A percentile compares a stretch with the other conserved stretches of the same genome.
These are phyloP conservation scores for Intellagama lesueurii DNA, from an alignment of 2,797 vertebrate species.

Conservation along the genomic window DNA sequence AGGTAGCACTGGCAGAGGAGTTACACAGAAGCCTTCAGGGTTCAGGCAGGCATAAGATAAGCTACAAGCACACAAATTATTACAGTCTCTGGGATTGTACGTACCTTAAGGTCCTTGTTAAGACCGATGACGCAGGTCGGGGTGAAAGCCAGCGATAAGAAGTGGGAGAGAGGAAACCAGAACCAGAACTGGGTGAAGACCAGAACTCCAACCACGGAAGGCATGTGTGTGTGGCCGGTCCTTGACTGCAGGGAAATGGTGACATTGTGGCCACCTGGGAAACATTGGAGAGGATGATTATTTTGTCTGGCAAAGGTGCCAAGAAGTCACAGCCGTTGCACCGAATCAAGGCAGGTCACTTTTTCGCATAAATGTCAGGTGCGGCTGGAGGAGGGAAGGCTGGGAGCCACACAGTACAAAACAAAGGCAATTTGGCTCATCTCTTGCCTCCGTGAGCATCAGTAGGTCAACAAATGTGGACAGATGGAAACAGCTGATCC, in stretches of 20 bases:
- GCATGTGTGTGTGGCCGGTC: conserved; percentile 99
- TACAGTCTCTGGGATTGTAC: background rate
- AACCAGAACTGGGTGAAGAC: conserved; percentile 99
- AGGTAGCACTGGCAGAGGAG: background rate
- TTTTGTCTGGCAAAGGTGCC: too few relatives aligned
- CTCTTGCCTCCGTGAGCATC: background rate
- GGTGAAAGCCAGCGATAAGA: conserved; percentile 94
- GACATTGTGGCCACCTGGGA: conserved; percentile 93
- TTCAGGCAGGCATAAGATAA: background rate
- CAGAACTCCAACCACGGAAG: conserved; percentile 94
- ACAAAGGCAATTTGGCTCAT: background rate
- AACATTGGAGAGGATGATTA: background rate
- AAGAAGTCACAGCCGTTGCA: background rate
- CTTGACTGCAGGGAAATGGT: conserved; percentile 98
- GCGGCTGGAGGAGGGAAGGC: background rate
- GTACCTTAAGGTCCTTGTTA: conserved; percentile 99
- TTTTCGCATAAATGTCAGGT: background rate
- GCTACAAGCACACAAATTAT: background rate
- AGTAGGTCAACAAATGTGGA: background rate
- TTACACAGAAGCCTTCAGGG: too few relatives aligned
- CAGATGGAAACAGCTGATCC: too few relatives aligned
- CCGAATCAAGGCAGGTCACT: background rate
- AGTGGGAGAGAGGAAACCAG: conserved; percentile 98
- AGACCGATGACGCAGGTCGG: conserved; percentile 98
- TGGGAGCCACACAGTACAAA: background rate